Conservation (phyloP, 2,888 invertebrate species). For the Hyposoter dolosus region DNA sequence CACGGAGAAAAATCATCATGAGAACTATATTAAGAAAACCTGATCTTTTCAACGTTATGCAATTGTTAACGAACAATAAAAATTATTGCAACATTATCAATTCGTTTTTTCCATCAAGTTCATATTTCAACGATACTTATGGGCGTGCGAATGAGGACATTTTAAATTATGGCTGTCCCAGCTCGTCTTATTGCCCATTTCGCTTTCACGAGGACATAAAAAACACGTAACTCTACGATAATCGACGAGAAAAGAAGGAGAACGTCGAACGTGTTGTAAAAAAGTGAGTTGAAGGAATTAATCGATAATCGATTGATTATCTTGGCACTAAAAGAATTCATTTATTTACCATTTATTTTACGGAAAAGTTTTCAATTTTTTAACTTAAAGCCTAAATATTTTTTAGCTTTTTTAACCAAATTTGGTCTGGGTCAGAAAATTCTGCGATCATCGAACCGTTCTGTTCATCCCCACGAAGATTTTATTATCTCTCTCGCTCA, state of each 20-base stretch:
- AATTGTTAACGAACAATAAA: not conserved
- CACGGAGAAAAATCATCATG: not conserved
- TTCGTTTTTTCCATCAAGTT: not conserved
- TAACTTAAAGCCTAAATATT: too few relatives aligned
- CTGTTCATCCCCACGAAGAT: too few relatives aligned
- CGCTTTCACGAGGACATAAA: not conserved
- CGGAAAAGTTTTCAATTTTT: too few relatives aligned
- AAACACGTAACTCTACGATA: not conserved
- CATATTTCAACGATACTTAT: not conserved
- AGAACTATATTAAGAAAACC: not conserved
- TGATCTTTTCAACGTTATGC: not conserved
- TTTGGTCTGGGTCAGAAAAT: too few relatives aligned
- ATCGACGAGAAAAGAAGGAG: not conserved
- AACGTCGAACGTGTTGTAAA: not conserved
- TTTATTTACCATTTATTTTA: not conserved
- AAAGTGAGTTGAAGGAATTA: not conserved
- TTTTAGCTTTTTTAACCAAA: too few relatives aligned
- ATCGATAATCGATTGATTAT: constrained; percentile 10
- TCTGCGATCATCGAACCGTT: too few relatives aligned
- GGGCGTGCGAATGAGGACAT: not conserved
- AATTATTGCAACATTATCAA: not conserved
- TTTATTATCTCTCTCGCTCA: too few relatives aligned
- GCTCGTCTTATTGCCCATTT: constrained; percentile 6
- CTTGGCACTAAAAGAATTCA: not conserved
- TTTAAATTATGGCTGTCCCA: constrained; percentile 4